Evolutionary conservation across 2,113 vertebrate species (phyloP).

Genomic region (Xenopus borealis): DNA sequence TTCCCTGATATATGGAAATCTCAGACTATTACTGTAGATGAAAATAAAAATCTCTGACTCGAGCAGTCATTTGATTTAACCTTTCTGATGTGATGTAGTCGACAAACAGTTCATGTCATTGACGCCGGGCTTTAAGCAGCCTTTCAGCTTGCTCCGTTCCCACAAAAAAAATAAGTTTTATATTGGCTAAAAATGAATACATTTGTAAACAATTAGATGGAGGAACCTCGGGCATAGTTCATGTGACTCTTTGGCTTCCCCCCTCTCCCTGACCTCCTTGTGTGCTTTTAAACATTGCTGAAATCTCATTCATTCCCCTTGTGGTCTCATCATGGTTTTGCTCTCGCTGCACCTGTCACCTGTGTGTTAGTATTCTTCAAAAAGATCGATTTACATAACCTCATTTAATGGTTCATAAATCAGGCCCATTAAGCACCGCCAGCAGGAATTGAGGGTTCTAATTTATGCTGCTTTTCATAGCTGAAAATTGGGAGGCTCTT

Average conservation of each 20-base stretch:
- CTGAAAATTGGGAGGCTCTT: slow-evolving; percentile 99
- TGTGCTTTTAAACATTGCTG: slow-evolving; percentile 73
- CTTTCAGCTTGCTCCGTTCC: slow-evolving; percentile 20
- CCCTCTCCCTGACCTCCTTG: slow-evolving; percentile 70
- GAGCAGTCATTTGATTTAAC: too few species aligned
- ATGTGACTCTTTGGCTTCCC: slow-evolving; percentile 84
- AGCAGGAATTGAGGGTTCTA: slow-evolving; percentile 99
- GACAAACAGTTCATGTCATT: not conserved
- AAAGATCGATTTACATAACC: slow-evolving; percentile 99
- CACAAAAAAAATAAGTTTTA: not conserved
- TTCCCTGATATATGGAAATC: too few species aligned
- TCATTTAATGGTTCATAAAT: slow-evolving; percentile 99
- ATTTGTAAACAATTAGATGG: slow-evolving; percentile 44
- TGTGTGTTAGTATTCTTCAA: slow-evolving; percentile 97
- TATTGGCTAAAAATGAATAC: slow-evolving; percentile 32
- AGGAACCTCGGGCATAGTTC: slow-evolving; percentile 78
- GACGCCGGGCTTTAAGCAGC: not conserved
- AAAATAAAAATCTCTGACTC: too few species aligned
- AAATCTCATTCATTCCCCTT: slow-evolving; percentile 79
- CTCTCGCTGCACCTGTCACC: slow-evolving; percentile 98
- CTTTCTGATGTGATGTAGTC: too few species aligned
- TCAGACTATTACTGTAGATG: too few species aligned
- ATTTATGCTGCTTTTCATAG: slow-evolving; percentile 99
- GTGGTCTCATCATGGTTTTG: slow-evolving; percentile 74
- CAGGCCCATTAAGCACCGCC: slow-evolving; percentile 99